Evolutionary conservation across 92 coral and sea anemone genomes (phyloP), one percentile per base, ranked within the genome.

Genomic region (Phenganax subtilis): DNA sequence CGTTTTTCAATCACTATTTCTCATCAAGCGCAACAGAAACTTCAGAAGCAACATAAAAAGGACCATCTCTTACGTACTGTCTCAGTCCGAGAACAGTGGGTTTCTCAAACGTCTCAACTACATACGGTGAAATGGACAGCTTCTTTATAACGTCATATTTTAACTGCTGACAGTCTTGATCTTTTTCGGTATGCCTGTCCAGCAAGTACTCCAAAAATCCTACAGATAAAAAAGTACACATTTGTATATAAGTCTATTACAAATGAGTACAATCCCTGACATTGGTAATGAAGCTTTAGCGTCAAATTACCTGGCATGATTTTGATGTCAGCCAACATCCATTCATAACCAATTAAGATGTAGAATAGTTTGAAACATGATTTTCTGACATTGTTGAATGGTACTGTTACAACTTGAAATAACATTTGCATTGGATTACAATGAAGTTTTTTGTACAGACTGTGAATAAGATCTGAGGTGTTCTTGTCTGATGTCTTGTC

Each of bases 21-120:
- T 92, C 98, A 58, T 94, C 98, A 71, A 94, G 89, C 16, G 98
- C 94, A 12, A 94, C 97, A 29, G 98, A 91, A 0, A 92, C 92
- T 63, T 94, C 89, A 44, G 96, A 93, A 51, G 88, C 86, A 10
- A 85, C 97, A 84, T 77, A 94, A 85, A 94, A 94, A 25, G 98
- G 97, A 37, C 98, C 98, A 70, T 94, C 98, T 6, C 92, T 90
- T 67, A 92, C 97, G 69, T 90, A 94, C 85, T 94, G 97, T 17
- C 88, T 92, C 25, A 94, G 89, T 55, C 90, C 91, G 76, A 94
- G 87, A 54, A 91, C 79, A 68, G 85, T 90, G 3, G 97, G 98
- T 63, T 88, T 90, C 51, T 90, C 98, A 90, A 92, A 94, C 54
- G 84, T 90, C 59, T 87, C 87, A 57, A 80, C 84, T 10, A 90